Evolutionary conservation across 2,113 vertebrate species (phyloP).

Genomic region (Tretioscincus oriximinensis): DNA sequence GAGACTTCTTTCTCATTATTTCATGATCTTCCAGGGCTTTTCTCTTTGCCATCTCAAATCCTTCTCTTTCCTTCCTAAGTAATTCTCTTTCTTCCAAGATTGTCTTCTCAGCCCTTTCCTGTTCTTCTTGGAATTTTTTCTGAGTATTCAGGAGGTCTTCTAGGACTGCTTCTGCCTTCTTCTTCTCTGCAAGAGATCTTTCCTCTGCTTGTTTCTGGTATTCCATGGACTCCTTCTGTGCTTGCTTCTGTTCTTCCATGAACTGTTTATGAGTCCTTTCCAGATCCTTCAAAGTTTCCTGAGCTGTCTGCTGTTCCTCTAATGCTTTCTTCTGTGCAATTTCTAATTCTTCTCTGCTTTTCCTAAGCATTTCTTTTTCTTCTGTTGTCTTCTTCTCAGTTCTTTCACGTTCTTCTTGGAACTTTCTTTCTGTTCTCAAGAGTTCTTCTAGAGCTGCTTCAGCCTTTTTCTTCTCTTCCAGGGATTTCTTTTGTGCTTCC

Average conservation of each 20-base stretch:
- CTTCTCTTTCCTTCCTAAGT: background rate
- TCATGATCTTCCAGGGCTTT: background rate
- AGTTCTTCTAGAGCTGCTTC: background rate
- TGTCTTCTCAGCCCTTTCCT: background rate
- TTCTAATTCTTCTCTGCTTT: too few species aligned
- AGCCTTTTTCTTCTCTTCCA: background rate
- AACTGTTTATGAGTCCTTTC: too few species aligned
- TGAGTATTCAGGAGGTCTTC: background rate
- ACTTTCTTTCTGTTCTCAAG: background rate
- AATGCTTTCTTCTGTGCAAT: slow-evolving; percentile 23
- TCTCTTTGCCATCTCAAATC: background rate
- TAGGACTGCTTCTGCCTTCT: background rate
- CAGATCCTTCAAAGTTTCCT: too few species aligned
- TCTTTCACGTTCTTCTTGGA: background rate
- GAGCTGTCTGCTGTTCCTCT: background rate
- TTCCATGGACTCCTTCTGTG: background rate
- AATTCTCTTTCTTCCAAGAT: background rate
- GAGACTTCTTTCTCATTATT: background rate
- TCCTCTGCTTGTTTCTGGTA: background rate
- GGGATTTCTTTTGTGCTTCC: background rate
- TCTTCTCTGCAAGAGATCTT: background rate
- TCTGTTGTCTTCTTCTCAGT: background rate
- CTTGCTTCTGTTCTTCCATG: too few species aligned
- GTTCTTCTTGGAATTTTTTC: background rate
- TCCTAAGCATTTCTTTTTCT: too few species aligned